Conservation (phyloP, 2,888 invertebrate genomes). For the Cataglyphis albicans region DNA sequence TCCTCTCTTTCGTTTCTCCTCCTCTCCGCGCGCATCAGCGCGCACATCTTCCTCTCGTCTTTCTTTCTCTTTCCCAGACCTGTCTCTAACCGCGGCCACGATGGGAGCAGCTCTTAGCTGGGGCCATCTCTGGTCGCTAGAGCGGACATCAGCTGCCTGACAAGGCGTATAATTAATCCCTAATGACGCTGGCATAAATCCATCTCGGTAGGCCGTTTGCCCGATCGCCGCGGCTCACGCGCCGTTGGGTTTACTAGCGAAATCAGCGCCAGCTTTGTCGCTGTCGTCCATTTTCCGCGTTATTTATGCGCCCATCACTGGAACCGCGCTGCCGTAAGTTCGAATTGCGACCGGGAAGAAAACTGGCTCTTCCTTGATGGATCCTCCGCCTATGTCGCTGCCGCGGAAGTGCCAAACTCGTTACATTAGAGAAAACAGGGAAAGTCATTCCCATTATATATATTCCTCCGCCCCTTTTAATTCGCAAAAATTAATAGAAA, state of each 20-base stretch:
- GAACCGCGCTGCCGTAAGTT: constrained; percentile 60
- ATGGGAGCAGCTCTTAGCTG: constrained; percentile 66
- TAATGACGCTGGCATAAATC: constrained; percentile 84
- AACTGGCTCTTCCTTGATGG: constrained; percentile 30
- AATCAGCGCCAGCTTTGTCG: constrained; percentile 82
- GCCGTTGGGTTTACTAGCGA: constrained; percentile 78
- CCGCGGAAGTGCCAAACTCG: constrained; percentile 11
- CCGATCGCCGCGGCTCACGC: constrained; percentile 70
- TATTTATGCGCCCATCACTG: constrained; percentile 80
- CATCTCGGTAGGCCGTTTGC: constrained; percentile 79
- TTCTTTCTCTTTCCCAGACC: constrained; percentile 31
- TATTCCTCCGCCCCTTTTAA: not conserved
- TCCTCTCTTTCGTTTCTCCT: constrained; percentile 38
- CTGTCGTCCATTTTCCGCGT: constrained; percentile 81
- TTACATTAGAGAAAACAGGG: constrained; percentile 3
- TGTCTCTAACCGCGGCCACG: constrained; percentile 45
- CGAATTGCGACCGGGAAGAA: constrained; percentile 47
- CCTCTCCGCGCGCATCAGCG: not conserved
- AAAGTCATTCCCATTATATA: not conserved
- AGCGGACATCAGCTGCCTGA: constrained; percentile 82
- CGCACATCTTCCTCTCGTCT: not conserved
- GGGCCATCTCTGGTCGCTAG: constrained; percentile 73
- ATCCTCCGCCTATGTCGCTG: constrained; percentile 23
- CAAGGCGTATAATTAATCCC: constrained; percentile 84
- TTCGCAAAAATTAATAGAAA: not conserved